Percentiles rank a stretch among this genome's conserved stretches.
These are phyloP conservation scores for Datnioides undecimradiatus DNA, from an alignment of 2,113 vertebrate genomes.

Conservation along the genomic window DNA sequence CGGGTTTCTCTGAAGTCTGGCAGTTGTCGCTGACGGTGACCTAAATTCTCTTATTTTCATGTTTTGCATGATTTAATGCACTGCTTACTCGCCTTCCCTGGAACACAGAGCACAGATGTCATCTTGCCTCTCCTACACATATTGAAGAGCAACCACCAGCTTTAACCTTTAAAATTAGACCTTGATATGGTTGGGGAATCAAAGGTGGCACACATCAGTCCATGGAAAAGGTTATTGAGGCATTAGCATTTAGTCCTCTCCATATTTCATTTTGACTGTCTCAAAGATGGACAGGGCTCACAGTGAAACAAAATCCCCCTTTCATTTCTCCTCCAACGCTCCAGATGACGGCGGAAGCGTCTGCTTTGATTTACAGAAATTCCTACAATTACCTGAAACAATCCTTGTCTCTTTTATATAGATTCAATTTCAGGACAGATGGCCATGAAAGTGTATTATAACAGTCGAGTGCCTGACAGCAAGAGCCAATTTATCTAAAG, in stretches of 20 bases:
- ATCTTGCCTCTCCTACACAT: slow-evolving; percentile 26
- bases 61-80: slow-evolving; percentile 58
- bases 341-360: not conserved
- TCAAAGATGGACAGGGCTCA: slow-evolving; percentile 40
- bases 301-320: not conserved
- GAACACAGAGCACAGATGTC: slow-evolving; percentile 40
- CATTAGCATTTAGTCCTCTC: slow-evolving; percentile 75
- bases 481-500: not conserved
- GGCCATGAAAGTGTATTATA: not conserved
- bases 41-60: slow-evolving; percentile 72
- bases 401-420: too few species aligned
- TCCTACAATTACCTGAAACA: not conserved
- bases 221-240: slow-evolving; percentile 76
- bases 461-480: not conserved
- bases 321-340: not conserved
- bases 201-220: slow-evolving; percentile 75
- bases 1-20: slow-evolving; percentile 62
- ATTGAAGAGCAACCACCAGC: slow-evolving; percentile 41
- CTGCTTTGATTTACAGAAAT: not conserved
- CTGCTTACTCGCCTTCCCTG: slow-evolving; percentile 24
- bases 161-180: slow-evolving; percentile 79
- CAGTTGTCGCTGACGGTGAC: slow-evolving; percentile 67
- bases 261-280: slow-evolving; percentile 63
- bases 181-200: slow-evolving; percentile 49
- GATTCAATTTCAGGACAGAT: not conserved